Percentiles rank a stretch among this genome's conserved stretches.
These are phyloP conservation scores for Macaca mulatta DNA, from an alignment of 2,113 vertebrate genomes.

Conservation along the genomic window DNA sequence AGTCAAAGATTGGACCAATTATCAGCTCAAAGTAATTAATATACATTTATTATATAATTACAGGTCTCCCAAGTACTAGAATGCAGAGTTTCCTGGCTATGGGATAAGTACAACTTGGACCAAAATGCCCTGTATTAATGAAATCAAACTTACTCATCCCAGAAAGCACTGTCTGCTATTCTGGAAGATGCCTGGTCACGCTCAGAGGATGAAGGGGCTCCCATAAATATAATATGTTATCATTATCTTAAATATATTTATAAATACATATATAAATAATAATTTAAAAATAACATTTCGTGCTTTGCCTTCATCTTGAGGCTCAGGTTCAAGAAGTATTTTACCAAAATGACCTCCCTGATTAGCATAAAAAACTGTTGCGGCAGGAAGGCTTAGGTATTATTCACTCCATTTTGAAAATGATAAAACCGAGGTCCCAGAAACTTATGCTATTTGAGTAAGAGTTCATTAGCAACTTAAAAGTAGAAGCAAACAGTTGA, in stretches of 20 bases:
- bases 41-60: slow-evolving; percentile 10
- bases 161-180: not conserved
- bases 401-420: slow-evolving; percentile 10
- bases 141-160: not conserved
- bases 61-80: not conserved
- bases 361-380: not conserved
- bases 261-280: slow-evolving; percentile 69
- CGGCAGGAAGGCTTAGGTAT: slow-evolving; percentile 22
- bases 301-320: slow-evolving; percentile 31
- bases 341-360: slow-evolving; percentile 8
- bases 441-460: not conserved
- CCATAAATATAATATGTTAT: slow-evolving; percentile 64
- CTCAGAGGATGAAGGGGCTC: not conserved
- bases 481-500: slow-evolving; percentile 14
- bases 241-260: slow-evolving; percentile 66
- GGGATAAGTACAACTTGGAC: not conserved
- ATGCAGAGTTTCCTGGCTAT: not conserved
- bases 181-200: not conserved
- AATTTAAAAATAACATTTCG: slow-evolving; percentile 61
- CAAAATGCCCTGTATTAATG: not conserved
- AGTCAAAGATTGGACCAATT: not conserved
- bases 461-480: not conserved
- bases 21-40: not conserved
- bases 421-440: not conserved
- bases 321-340: slow-evolving; percentile 43